phyloP scores from a whole-genome alignment of 2,888 invertebrate species.

The Dynastes grantii region DNA sequence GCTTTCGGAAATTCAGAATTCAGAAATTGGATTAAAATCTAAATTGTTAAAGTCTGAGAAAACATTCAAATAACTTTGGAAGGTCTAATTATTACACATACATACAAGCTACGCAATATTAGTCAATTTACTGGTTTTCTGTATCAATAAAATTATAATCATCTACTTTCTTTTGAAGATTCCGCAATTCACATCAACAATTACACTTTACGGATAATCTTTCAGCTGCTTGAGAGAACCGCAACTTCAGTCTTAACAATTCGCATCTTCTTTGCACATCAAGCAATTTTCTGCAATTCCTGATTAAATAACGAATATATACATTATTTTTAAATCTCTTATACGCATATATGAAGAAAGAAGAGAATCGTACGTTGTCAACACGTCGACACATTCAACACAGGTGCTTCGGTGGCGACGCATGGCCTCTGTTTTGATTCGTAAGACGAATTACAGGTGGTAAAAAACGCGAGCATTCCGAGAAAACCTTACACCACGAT shows the following conservation, averaged over 20 bases:
- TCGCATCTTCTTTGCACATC: not conserved
- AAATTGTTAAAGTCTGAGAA: no score
- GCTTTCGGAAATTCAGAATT: no score
- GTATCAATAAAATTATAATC: no score
- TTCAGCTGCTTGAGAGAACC: not conserved
- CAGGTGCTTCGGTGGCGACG: not conserved
- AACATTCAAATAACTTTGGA: no score
- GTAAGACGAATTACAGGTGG: slow-evolving; percentile 14
- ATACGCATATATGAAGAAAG: not conserved
- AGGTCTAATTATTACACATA: no score
- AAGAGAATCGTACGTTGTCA: not conserved
- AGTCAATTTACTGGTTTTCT: no score
- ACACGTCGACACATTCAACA: slow-evolving; percentile 7
- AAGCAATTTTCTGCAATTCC: not conserved
- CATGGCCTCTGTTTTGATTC: slow-evolving; percentile 7
- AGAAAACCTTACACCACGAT: not conserved
- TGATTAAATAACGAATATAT: not conserved
- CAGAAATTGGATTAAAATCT: no score
- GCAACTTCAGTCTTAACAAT: not conserved
- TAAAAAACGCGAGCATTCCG: slow-evolving; percentile 5
- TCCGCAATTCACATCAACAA: no score
- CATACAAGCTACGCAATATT: no score
- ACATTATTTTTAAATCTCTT: not conserved
- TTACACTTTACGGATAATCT: no score
- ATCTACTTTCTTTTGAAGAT: no score